Evolutionary conservation across 1,140 invertebrate species (phyloP).

Genomic region (Ceratosolen solmsi): DNA sequence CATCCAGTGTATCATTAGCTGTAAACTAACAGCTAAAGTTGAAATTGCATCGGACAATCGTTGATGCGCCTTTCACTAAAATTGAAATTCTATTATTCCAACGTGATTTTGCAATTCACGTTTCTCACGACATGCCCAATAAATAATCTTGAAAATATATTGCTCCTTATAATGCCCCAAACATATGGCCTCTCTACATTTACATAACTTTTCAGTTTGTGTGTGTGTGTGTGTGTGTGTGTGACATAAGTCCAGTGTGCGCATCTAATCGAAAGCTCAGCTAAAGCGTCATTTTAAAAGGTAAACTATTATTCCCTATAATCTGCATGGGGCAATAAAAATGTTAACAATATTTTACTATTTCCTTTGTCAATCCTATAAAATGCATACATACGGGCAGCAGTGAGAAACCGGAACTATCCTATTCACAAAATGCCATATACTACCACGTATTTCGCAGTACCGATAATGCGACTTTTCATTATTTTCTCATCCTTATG

Average conservation of each 20-base stretch:
- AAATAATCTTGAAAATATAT: not conserved
- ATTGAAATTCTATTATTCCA: too few species aligned
- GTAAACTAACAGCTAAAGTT: too few species aligned
- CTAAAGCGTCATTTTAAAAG: not conserved
- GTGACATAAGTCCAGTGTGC: not conserved
- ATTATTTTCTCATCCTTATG: not conserved
- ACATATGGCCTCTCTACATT: not conserved
- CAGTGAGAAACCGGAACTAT: not conserved
- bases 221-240: too few species aligned
- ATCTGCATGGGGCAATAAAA: not conserved
- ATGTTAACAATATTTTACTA: not conserved
- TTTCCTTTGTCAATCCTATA: not conserved
- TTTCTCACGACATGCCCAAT: too few species aligned
- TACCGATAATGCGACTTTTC: not conserved
- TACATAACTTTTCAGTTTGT: not conserved
- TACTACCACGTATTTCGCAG: not conserved
- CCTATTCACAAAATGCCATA: too few species aligned
- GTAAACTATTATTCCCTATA: not conserved
- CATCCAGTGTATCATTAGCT: too few species aligned
- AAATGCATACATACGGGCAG: not conserved
- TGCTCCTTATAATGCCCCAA: not conserved
- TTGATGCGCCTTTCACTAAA: too few species aligned
- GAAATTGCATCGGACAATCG: too few species aligned
- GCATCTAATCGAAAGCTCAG: constrained; percentile 18
- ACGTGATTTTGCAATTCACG: too few species aligned